phyloP scores from a whole-genome alignment of 2,113 vertebrate species.

The Ahaetulla prasina region DNA sequence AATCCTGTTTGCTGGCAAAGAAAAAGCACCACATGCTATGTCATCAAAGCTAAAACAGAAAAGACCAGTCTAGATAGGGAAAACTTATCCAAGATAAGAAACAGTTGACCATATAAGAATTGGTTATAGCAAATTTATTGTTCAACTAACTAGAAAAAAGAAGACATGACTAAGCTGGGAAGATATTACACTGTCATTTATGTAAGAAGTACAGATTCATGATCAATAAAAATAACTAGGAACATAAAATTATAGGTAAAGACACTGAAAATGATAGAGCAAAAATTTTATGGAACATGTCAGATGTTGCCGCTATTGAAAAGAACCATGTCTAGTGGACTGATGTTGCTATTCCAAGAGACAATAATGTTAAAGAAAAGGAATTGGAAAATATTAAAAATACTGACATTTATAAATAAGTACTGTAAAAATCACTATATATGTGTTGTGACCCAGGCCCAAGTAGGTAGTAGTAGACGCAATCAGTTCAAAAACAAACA shows the following conservation, averaged over 20 bases:
- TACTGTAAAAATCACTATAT: not conserved
- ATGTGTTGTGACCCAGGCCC: no score
- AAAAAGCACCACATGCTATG: not conserved
- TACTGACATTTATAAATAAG: not conserved
- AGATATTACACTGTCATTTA: not conserved
- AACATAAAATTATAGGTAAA: not conserved
- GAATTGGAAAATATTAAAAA: not conserved
- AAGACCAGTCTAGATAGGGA: not conserved
- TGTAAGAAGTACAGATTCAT: not conserved
- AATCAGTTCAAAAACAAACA: no score
- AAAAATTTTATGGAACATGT: not conserved
- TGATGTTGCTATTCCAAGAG: not conserved
- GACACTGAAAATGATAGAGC: not conserved
- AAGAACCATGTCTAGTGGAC: not conserved
- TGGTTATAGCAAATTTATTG: not conserved
- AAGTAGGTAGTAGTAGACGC: no score
- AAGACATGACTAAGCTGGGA: not conserved
- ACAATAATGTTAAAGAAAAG: not conserved
- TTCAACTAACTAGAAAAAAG: not conserved
- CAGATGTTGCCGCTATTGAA: not conserved
- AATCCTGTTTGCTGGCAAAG: not conserved
- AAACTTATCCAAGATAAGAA: not conserved
- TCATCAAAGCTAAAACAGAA: not conserved
- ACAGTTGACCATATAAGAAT: not conserved
- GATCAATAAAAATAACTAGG: not conserved